Evolutionary conservation across 2,888 invertebrate genomes (phyloP), one percentile per base, ranked within the genome.

Genomic region (Meiosimyza decipiens): DNA sequence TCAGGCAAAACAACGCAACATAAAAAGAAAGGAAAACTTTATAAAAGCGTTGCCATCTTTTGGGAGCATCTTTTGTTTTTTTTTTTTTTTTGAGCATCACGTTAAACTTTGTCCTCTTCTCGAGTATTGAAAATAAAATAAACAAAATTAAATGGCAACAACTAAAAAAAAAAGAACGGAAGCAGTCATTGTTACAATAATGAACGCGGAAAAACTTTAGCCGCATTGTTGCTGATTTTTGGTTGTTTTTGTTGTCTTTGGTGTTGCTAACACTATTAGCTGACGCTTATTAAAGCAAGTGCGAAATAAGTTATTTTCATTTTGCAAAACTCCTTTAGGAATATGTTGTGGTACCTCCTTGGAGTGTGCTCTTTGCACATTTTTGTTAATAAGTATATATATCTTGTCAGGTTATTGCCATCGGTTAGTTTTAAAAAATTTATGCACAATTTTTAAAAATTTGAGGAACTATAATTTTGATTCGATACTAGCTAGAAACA

Each of bases 191-290:
- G 22, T n/a, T n/a, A 16, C 16, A 6, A 18, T n/a, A 16, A 63
- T 28, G n/a, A 49, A 63, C 40, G 40, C 40, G 11, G 9, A 4
- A 50, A 64, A 50, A 22, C 16, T n/a, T 18, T n/a, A 62, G n/a
- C 22, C 16, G 16, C n/a, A 50, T 49, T 18, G 50, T 49, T 49
- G n/a, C 33, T 16, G 49, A 22, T 60, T 28, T 11, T 49, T n/a
- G n/a, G 16, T 40, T 55, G 52, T 57, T 55, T 22, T 52, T 64
- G 64, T 50, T 64, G 64, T n/a, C 50, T 5, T 73, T 71, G 66
- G 70, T 63, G 68, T 67, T 63, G 72, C 65, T 59, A 73, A 71
- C 64, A 68, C 71, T 73, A 73, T 73, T 73, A 73, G 71, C 73
- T 63, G 68, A 18, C 59, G 49, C 67, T 55, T 55, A 73, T 75